These are phyloP conservation scores for Daphoenositta chrysoptera DNA, from an alignment of 2,113 vertebrate genomes.

Conservation along the genomic window DNA sequence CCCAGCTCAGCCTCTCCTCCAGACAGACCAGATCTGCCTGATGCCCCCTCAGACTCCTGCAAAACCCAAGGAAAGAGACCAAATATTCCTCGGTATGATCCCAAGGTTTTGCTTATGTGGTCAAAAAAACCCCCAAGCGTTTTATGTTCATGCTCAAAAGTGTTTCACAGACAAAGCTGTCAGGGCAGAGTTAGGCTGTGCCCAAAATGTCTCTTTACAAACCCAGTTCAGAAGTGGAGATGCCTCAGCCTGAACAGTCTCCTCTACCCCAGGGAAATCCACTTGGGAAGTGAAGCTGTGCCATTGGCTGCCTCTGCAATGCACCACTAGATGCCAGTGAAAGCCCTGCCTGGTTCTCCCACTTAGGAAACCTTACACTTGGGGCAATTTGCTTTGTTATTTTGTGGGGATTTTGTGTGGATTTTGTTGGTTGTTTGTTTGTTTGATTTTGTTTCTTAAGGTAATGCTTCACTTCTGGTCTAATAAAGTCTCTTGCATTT, in stretches of 20 bases:
- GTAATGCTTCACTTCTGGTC: neutral
- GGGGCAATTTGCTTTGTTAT: neutral
- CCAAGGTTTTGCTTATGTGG: neutral
- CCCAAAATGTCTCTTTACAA: neutral
- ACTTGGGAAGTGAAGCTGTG: neutral
- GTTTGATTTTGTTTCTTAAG: neutral
- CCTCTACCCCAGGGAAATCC: accelerated
- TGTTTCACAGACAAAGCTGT: neutral
- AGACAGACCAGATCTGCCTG: neutral
- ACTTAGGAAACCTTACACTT: neutral
- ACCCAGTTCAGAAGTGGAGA: neutral
- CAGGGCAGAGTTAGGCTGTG: neutral
- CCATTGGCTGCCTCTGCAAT: neutral
- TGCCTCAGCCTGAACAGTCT: neutral
- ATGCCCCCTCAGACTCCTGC: neutral
- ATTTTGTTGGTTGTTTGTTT: neutral
- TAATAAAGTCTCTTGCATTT: neutral
- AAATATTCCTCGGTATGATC: neutral
- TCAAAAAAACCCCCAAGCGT: accelerated
- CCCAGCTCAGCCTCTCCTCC: neutral
- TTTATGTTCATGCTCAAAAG: neutral
- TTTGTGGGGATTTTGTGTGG: neutral
- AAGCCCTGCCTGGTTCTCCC: neutral
- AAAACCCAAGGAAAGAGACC: neutral
- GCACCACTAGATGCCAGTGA: slow-evolving; percentile 57